Conservation (phyloP, 2,888 invertebrate species). For the Pediacus dermestoides region DNA sequence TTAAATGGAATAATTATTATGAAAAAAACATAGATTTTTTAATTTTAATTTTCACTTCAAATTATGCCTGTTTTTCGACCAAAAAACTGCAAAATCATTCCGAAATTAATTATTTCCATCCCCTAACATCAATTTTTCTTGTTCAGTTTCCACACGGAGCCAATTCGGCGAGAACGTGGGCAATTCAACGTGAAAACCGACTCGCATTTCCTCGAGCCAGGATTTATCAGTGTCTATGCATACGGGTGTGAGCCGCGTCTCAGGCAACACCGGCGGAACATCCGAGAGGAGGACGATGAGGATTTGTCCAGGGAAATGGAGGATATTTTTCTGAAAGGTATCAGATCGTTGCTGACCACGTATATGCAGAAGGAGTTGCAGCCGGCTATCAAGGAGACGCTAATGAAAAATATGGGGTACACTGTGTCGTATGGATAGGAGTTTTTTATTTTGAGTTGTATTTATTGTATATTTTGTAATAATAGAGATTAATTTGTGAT, state of each 20-base stretch:
- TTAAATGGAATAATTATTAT: too few species aligned
- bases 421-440: slow-evolving; percentile 76
- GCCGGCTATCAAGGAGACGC: slow-evolving; percentile 79
- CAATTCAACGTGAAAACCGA: slow-evolving; percentile 74
- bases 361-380: slow-evolving; percentile 82
- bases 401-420: slow-evolving; percentile 85
- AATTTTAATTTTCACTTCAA: slow-evolving; percentile 4
- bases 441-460: slow-evolving; percentile 1
- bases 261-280: slow-evolving; percentile 39
- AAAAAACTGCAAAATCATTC: slow-evolving; percentile 3
- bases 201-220: slow-evolving; percentile 79
- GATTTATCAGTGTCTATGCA: slow-evolving; percentile 81
- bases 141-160: slow-evolving; percentile 63
- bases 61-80: background rate
- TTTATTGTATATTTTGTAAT: slow-evolving; percentile 1
- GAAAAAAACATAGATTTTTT: slow-evolving; percentile 29
- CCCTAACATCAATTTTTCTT: too few species aligned
- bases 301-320: slow-evolving; percentile 78
- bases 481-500: too few species aligned
- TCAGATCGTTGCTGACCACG: slow-evolving; percentile 72
- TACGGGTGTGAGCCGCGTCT: slow-evolving; percentile 67
- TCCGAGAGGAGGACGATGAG: slow-evolving; percentile 52
- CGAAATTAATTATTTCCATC: slow-evolving; percentile 3
- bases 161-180: slow-evolving; percentile 64
- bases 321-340: slow-evolving; percentile 77